Conservation (phyloP, 1,140 invertebrate species). For the Drosophila oshimai region DNA sequence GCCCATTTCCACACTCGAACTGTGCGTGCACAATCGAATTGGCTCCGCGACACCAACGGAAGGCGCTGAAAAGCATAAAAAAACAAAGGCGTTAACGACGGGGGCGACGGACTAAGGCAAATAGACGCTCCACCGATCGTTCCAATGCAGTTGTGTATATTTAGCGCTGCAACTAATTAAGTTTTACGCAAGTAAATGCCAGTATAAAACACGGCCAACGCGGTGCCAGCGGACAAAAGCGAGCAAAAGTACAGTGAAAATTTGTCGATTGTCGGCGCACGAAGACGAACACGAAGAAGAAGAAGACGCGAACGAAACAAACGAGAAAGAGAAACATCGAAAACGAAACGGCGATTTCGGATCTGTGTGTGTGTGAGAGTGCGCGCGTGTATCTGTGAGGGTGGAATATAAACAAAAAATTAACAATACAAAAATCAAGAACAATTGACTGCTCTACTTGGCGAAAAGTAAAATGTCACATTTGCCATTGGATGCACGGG, state of each 20-base stretch:
- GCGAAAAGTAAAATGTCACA: conserved; percentile 75
- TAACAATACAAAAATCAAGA: conserved; percentile 41
- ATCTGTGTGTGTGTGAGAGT: conserved; percentile 24
- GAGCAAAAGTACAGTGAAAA: conserved; percentile 75
- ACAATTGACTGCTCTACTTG: conserved; percentile 57
- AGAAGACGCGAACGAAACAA: conserved; percentile 56
- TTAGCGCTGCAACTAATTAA: conserved; percentile 28
- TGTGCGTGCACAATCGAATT: conserved; percentile 11
- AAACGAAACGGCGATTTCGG: conserved; percentile 53
- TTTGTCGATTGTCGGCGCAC: conserved; percentile 69
- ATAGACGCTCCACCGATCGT: conserved; percentile 40
- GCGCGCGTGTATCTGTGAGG: conserved; percentile 29
- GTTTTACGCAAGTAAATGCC: conserved; percentile 49
- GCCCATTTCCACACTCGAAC: conserved; percentile 1
- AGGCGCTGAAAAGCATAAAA: conserved; percentile 35
- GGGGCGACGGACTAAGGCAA: conserved; percentile 21
- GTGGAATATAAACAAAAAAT: conserved; percentile 65
- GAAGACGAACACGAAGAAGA: conserved; percentile 40
- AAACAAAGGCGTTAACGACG: conserved; percentile 65
- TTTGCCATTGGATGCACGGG: conserved; percentile 83
- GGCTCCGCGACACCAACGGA: conserved; percentile 7
- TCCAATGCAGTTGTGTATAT: conserved; percentile 34
- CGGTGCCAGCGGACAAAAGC: conserved; percentile 23
- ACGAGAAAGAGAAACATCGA: conserved; percentile 55
- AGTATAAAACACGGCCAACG: conserved; percentile 44